Evolutionary conservation across 1,140 invertebrate species (phyloP), one percentile per base, ranked within the genome.

Genomic region (Scaptomyza montana): DNA sequence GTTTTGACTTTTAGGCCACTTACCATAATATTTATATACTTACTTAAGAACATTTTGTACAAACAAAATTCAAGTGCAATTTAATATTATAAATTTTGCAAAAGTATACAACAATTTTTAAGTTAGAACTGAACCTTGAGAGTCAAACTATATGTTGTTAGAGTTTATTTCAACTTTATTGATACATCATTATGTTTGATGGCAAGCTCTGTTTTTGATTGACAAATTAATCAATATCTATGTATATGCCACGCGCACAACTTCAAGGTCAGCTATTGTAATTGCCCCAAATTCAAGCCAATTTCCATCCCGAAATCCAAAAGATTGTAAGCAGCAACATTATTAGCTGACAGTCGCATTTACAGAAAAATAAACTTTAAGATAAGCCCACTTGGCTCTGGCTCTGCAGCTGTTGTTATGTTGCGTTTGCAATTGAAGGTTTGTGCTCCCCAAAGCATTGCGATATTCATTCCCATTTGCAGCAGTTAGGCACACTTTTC

Each of bases 351-450:
- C 16, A 36, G 19, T 8, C 47, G 53, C 61, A 72, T 72, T 39
- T 53, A 28, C 30, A 33, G 62, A 8, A 9, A 74, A 70, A 69
- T 74, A 74, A 70, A 74, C 66, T 74, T 70, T 59, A 64, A 57
- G 49, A 59, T 74, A 74, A 74, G 72, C 72, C 60, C 60, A 71
- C 60, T 74, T 74, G 66, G 66, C 46, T 46, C 50, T 8, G 30
- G 30, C 30, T 56, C 36, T 55, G 43, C 50, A 49, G 63, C 63
- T 46, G 39, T 54, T 53, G 62, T 33, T 33, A 6, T 53, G n/a
- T 10, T 19, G 56, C 9, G 3, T 21, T 25, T n/a, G 28, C 13
- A 5, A 13, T 6, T 7, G 12, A 12, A 13, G 12, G 39, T 36
- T 36, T 36, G 7, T 25, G 25, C 56, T 56, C 53, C 63, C 39